Evolutionary conservation across 1,140 invertebrate genomes (phyloP), one percentile per base, ranked within the genome.

Genomic region (Asbolus verrucosus): DNA sequence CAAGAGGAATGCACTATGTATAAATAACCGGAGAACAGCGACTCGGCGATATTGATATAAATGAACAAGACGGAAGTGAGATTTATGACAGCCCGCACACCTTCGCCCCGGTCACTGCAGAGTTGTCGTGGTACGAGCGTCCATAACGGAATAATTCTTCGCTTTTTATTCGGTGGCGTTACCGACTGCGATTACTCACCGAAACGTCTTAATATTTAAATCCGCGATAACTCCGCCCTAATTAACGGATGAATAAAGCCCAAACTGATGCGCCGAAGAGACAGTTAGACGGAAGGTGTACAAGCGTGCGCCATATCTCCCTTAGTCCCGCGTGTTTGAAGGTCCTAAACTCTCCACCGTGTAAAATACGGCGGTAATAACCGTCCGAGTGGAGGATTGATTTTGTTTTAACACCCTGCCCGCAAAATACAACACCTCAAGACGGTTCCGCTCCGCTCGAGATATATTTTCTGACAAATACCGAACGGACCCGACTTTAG

Each of bases 81-180:
- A 54, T 54, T 54, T 54, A 54, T 54, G 46, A 54, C 46, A 54
- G n/a, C n/a, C n/a, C n/a, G n/a, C n/a, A n/a, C n/a, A n/a, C n/a
- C n/a, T n/a, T n/a, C n/a, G n/a, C n/a, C n/a, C n/a, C n/a, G n/a
- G n/a, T n/a, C n/a, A n/a, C n/a, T n/a, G n/a, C n/a, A n/a, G n/a
- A n/a, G n/a, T n/a, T n/a, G n/a, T n/a, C n/a, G n/a, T n/a, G n/a
- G n/a, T n/a, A n/a, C n/a, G n/a, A n/a, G n/a, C n/a, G n/a, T n/a
- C n/a, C n/a, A n/a, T n/a, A n/a, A n/a, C n/a, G n/a, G n/a, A n/a
- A n/a, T n/a, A n/a, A n/a, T n/a, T n/a, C n/a, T n/a, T n/a, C n/a
- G n/a, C n/a, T n/a, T n/a, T n/a, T n/a, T n/a, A n/a, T n/a, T n/a
- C n/a, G n/a, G n/a, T n/a, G n/a, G 46, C 46, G 46, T 54, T 54